Evolutionary conservation across 2,797 vertebrate species (phyloP), one percentile per base, ranked within the genome.

Genomic region (Rallus crepitans): DNA sequence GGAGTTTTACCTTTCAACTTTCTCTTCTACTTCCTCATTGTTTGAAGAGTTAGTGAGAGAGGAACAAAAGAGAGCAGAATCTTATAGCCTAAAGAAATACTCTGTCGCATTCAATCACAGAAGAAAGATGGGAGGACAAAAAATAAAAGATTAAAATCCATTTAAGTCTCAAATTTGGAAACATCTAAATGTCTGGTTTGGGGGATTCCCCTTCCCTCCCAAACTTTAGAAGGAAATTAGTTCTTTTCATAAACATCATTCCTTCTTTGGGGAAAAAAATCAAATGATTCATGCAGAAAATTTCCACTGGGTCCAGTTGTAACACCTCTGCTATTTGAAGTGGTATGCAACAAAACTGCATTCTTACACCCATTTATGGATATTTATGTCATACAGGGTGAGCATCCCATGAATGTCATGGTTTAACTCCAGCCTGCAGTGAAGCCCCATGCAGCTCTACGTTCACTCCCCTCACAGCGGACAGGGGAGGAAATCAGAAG

Each of bases 311-410:
- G 33, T 87, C 75, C 71, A 55, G 56, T 64, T 64, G 64, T 92
- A 82, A 75, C 48, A 42, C 80, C 71, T 90, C 89, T 75, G 90
- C 61, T 94, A 78, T 96, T 91, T 86, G 53, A 61, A 90, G 18
- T 57, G 61, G 61, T 66, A 90, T 94, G 88, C 73, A 88, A 94
- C 53, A 79, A 94, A 86, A 88, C 50, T 50, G 31, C 69, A 91
- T 90, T 87, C 71, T 87, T 78, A 55, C 21, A 85, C 16, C 79
- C 84, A 86, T 88, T 91, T 92, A 78, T 65, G 80, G 82, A 39
- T 93, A 65, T 93, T 92, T 82, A 33, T 89, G 47, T 78, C 76
- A 85, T 24, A 60, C 8, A 60, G 53, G 40, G 20, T 24, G 73
- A 57, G 64, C 82, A 80, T 30, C 60, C 47, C 55, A 78, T 15